Percentiles rank a stretch among this genome's conserved stretches.
Conservation (phyloP, 2,113 vertebrate genomes). For the Pedionomus torquatus region DNA sequence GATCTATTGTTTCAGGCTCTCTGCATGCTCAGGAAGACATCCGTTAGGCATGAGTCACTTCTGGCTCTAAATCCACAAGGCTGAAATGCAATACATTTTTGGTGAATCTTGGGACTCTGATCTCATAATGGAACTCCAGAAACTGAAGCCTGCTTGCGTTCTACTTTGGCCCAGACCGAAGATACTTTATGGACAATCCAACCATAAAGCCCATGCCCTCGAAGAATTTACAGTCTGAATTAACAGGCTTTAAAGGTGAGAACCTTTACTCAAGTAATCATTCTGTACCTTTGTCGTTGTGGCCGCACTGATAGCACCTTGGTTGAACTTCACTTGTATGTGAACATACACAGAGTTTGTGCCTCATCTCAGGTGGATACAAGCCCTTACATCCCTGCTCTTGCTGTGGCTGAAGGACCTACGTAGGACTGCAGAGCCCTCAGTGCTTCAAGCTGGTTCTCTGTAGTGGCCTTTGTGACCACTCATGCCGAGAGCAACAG, state of each 20-base stretch:
- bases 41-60: neutral
- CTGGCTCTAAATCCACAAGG: neutral
- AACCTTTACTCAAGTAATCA: neutral
- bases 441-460: neutral
- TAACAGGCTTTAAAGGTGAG: neutral
- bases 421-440: neutral
- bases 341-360: neutral
- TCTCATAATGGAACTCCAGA: neutral
- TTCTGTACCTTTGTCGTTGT: neutral
- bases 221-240: neutral
- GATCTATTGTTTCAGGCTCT: conserved; percentile 54
- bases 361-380: neutral
- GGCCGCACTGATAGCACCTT: neutral
- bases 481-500: neutral
- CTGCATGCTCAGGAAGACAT: conserved; percentile 34
- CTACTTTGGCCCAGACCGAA: neutral
- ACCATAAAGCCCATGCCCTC: neutral
- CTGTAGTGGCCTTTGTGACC: neutral
- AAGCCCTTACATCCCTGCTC: rapidly evolving
- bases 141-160: neutral
- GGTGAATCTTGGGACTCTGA: neutral
- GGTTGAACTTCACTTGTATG: neutral
- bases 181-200: neutral
- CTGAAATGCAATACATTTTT: neutral
- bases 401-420: neutral